These are phyloP conservation scores for Drosophila serrata DNA, from an alignment of 1,140 invertebrate genomes.

Conservation along the genomic window DNA sequence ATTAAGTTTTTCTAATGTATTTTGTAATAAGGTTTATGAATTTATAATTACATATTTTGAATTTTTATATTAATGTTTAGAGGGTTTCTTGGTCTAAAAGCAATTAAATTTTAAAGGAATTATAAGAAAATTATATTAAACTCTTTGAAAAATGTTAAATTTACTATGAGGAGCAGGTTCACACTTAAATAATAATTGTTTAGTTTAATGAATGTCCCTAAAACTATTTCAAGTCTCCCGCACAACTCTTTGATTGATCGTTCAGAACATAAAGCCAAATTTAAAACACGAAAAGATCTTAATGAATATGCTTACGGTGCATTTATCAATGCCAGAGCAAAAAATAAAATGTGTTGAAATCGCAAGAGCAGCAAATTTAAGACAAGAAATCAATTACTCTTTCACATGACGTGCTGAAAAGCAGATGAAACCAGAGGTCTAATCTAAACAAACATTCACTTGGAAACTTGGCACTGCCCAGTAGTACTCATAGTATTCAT, in stretches of 20 bases:
- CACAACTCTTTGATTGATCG: conserved; percentile 16
- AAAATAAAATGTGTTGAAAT: conserved; percentile 11
- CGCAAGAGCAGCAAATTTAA: conserved; percentile 19
- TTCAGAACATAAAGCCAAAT: neutral
- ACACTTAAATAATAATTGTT: too few species aligned
- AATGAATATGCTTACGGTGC: conserved; percentile 1
- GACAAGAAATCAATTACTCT: conserved; percentile 41
- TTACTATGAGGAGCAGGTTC: too few species aligned
- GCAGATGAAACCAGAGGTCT: conserved; percentile 20
- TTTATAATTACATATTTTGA: neutral
- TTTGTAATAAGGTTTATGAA: neutral
- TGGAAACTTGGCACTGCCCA: conserved; percentile 26
- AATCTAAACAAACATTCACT: conserved; percentile 44
- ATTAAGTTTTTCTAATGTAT: neutral
- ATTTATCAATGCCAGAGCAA: conserved; percentile 35
- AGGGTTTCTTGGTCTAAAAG: too few species aligned
- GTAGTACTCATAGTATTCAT: neutral
- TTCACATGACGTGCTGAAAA: conserved; percentile 36
- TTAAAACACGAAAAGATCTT: conserved; percentile 10
- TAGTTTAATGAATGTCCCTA: too few species aligned
- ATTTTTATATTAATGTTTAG: neutral
- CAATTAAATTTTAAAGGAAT: neutral
- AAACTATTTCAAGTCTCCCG: neutral
- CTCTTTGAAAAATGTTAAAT: too few species aligned
- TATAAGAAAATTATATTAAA: neutral